Evolutionary conservation across 2,113 vertebrate genomes (phyloP), one percentile per base, ranked within the genome.

Genomic region (Cnemophilus loriae): DNA sequence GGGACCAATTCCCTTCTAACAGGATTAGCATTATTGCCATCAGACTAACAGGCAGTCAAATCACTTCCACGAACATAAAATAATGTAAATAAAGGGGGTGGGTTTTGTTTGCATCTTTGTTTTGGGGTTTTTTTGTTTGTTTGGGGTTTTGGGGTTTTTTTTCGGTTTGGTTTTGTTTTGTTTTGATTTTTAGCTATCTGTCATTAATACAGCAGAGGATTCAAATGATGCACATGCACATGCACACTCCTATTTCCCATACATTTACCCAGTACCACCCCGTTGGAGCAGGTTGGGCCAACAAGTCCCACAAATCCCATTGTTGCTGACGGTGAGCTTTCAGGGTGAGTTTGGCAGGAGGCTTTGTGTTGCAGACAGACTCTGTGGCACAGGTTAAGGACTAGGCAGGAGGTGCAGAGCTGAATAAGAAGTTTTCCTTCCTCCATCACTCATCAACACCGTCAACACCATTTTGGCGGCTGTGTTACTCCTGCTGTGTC

Each of bases 221-320:
- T 60, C 20, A 47, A 84, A 30, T 13, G 27, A 30, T 59, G 37
- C 24, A 26, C 21, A 19, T n/a, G 46, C 19, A 50, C 10, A 2
- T 1, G 4, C 14, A 57, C 10, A 9, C 2, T 8, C 15, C 16
- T 7, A 1, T 46, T 47, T 59, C 4, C 39, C 12, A 0, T 7
- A 8, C 19, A 28, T 56, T 53, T 20, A n/a, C 55, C 37, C 44
- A 18, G 37, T 8, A 27, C 8, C 11, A 49, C 9, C 33, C 17
- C 4, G 3, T 0, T 33, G 67, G 35, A 61, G 60, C 71, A 76
- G 14, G 4, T 0, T 57, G 41, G 16, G 46, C 39, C 37, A 80
- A 7, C 13, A 42, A n/a, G 32, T 49, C 17, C 53, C 49, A 83
- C 32, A 35, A 6, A 73, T 60, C 17, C 30, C 20, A 8, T 53